Conservation (phyloP, 1,140 invertebrate genomes). For the Samia ricini region DNA sequence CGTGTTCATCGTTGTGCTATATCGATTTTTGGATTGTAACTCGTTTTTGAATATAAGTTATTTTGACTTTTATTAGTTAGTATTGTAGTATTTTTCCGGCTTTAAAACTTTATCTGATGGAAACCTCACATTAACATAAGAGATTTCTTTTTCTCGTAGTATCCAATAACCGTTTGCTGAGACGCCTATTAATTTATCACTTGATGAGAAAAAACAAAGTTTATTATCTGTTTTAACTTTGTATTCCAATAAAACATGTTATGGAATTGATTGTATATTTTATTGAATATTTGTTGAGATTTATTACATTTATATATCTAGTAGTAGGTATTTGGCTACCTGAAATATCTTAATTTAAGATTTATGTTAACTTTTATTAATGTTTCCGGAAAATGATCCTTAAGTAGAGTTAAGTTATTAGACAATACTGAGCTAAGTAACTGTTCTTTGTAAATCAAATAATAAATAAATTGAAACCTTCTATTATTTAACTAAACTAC, state of each 20-base stretch:
- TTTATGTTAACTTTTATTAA: too few species aligned
- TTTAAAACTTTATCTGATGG: background rate
- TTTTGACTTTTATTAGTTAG: background rate
- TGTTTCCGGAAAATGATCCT: too few species aligned
- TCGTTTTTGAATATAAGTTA: conserved; percentile 1
- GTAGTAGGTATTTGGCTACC: too few species aligned
- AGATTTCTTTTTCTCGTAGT: background rate
- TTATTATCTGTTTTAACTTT: background rate
- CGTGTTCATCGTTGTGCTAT: conserved; percentile 29
- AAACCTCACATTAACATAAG: background rate
- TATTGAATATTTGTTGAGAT: too few species aligned
- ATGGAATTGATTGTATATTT: too few species aligned
- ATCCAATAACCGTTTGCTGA: background rate
- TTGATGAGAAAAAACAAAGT: conserved; percentile 1
- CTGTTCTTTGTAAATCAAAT: too few species aligned
- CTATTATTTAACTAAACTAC: background rate
- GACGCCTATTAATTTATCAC: background rate
- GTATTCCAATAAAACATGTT: too few species aligned
- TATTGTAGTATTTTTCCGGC: conserved; percentile 1
- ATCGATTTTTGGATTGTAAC: conserved; percentile 45
- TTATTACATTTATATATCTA: too few species aligned
- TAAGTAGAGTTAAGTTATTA: too few species aligned
- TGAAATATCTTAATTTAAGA: too few species aligned
- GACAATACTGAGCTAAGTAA: too few species aligned
- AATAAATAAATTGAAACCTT: too few species aligned